Base-by-base conservation (phyloP, 2,888 invertebrate genomes). In the Phytoseiulus persimilis region DNA sequence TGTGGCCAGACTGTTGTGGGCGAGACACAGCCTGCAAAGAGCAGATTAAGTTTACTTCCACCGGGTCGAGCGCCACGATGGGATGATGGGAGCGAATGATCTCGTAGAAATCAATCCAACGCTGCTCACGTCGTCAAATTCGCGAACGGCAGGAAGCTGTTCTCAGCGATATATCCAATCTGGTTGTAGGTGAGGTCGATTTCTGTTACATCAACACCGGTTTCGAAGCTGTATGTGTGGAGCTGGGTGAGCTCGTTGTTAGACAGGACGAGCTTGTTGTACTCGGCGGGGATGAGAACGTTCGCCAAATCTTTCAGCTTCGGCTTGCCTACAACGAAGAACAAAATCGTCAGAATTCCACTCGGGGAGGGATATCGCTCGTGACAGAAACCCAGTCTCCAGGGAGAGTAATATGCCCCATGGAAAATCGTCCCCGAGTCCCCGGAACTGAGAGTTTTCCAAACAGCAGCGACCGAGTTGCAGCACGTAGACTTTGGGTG, bases 111-210 rank as follows among this genome's bases (percentile, higher is more conserved):
- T 23, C 2, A 83, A 31, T 83, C 31, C 11, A 2, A 5, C 1
- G 32, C 0, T 33, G 18, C 87, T 87, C 32, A 87, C 87, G 39
- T 87, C 6, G 87, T 87, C 32, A 87, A n/a, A 18, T 87, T 87
- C 45, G 5, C 33, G 87, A 87, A 87, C 32, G 87, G 39, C 32
- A 28, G 87, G 32, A 87, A 87, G 31, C 39, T 45, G 32, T 39
- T 39, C 3, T 28, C 39, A 31, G 87, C 87, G 31, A 87, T 87
- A 33, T 33, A 87, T 28, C 32, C 45, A 39, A 87, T 87, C 32
- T 87, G 33, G 31, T 87, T 87, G 87, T 87, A 87, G 87, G 87
- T 45, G 45, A 87, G 87, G 87, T 87, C 45, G 87, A 87, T 87
- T 45, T 87, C 39, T 28, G 87, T 87, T 6, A 87, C 23, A 32